Base-by-base conservation (phyloP, 1,140 invertebrate species). In the Nephotettix cincticeps region DNA sequence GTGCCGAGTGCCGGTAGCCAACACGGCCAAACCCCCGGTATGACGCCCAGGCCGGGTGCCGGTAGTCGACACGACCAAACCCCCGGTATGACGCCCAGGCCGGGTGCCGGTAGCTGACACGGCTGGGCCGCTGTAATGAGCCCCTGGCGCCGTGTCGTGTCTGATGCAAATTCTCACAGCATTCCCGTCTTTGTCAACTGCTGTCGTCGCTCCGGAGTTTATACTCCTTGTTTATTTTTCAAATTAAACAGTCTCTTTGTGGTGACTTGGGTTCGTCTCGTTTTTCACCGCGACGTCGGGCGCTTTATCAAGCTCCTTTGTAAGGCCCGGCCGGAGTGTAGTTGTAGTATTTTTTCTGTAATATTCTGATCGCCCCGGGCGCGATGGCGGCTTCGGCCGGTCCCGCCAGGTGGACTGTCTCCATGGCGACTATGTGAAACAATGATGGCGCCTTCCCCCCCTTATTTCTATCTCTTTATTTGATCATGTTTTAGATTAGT, bases 401-500 rank as follows among this genome's bases (percentile, higher is more conserved):
- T 19, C 40, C 64, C 27, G 28, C 25, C 61, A 64, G 61, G 61
- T 64, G 61, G 29, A 64, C 40, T 32, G 36, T 67, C 36, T 40
- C 64, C 36, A 67, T 67, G 64, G 64, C 23, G 32, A 67, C 64
- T 25, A 45, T 40, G 21, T 43, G 32, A 67, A 67, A 67, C 64
- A 67, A 67, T 67, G 64, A 67, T 67, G 64, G 64, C 64, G 64
- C 64, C 64, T 29, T 27, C 64, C 40, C 40, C 64, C 64, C 30
- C 61, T 64, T 64, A 32, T 28, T 51, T 51, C 47, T 61, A 61
- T 43, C 64, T 43, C 32, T 67, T 67, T 23, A 43, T 67, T 27
- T 43, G 64, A 67, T 40, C 17, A 67, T 67, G 64, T 43, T 67
- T 67, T 67, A 67, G 64, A 45, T 43, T 67, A 67, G 32, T 67